Evolutionary conservation across 2,113 vertebrate genomes (phyloP).

Genomic region (Rhabdornis inornatus): DNA sequence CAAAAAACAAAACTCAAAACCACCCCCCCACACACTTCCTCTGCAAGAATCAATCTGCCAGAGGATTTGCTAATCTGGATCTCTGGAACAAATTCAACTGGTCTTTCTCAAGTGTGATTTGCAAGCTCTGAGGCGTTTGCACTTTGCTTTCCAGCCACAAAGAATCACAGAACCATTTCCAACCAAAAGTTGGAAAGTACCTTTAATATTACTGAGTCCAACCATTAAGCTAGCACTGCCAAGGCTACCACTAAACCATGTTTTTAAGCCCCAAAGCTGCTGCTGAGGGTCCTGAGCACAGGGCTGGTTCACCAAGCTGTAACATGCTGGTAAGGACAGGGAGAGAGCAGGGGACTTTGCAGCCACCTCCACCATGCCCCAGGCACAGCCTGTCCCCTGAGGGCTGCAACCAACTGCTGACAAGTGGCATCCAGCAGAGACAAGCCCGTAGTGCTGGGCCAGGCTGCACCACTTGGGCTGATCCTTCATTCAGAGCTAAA

Average conservation of each 20-base stretch:
- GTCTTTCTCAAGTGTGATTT: background rate
- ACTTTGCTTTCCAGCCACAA: background rate
- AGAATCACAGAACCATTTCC: background rate
- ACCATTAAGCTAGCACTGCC: background rate
- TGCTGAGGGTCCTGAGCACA: background rate
- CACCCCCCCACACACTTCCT: background rate
- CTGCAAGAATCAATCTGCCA: background rate
- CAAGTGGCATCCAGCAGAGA: background rate
- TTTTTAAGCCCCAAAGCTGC: background rate
- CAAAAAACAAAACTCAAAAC: background rate
- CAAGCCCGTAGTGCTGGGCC: rapidly evolving
- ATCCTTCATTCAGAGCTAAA: background rate
- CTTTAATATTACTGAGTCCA: background rate
- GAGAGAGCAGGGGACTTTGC: background rate
- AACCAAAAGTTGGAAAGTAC: background rate
- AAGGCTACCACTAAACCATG: background rate
- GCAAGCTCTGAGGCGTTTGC: background rate
- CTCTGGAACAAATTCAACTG: background rate
- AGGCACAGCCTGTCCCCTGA: background rate
- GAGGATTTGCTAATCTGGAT: background rate
- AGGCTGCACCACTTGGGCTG: background rate
- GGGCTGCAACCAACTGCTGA: background rate
- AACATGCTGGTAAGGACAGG: rapidly evolving
- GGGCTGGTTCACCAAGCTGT: background rate
- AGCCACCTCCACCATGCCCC: background rate